Evolutionary conservation across 2,888 invertebrate species (phyloP).

Genomic region (Nemoura dubitans): DNA sequence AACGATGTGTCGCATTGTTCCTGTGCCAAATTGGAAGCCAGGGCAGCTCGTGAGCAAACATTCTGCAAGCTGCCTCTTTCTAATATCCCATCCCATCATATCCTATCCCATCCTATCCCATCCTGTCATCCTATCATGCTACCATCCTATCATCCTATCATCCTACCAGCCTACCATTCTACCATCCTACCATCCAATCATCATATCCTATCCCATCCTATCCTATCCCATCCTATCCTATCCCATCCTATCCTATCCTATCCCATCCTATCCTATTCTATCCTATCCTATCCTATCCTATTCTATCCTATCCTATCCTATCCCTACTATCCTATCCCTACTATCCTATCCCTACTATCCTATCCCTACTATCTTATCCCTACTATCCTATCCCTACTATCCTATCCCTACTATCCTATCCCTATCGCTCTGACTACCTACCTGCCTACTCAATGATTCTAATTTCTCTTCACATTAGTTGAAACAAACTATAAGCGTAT

Average conservation of each 20-base stretch:
- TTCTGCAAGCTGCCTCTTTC: background rate
- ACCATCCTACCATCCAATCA: no score
- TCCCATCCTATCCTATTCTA: background rate
- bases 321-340: background rate
- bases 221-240: background rate
- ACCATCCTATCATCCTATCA: no score
- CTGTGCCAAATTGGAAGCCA: conserved; percentile 5
- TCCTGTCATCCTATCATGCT: no score
- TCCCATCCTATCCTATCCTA: background rate
- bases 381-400: background rate
- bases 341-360: no score
- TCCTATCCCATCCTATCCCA: background rate
- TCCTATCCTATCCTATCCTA: background rate
- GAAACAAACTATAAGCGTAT: conserved; percentile 36
- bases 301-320: background rate
- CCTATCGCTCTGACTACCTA: background rate
- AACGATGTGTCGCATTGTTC: background rate
- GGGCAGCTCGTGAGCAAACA: background rate
- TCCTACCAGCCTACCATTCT: no score
- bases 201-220: background rate
- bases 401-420: conserved; percentile 5
- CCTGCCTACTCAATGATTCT: conserved; percentile 4
- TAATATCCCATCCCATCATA: background rate
- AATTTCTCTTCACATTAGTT: conserved; percentile 36
- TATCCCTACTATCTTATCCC: background rate